phyloP scores from a whole-genome alignment of 2,888 invertebrate species.

The Heliconius hortense region DNA sequence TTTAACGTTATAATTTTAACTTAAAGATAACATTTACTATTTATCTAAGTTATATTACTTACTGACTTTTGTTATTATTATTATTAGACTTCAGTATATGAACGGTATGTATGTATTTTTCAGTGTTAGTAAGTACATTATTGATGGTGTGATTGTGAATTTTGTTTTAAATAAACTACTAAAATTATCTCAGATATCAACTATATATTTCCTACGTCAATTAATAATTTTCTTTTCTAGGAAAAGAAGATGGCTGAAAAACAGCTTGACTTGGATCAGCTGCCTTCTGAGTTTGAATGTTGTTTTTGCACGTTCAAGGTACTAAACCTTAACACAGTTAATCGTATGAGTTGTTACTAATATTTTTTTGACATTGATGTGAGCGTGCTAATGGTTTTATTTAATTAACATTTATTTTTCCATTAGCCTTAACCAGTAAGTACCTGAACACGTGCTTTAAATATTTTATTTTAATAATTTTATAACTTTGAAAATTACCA shows the following conservation, averaged over 20 bases:
- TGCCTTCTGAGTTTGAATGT: slow-evolving; percentile 98
- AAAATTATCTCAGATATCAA: slow-evolving; percentile 26
- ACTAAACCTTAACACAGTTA: slow-evolving; percentile 73
- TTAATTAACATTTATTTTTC: slow-evolving; percentile 48
- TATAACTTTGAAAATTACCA: not conserved
- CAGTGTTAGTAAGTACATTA: slow-evolving; percentile 1
- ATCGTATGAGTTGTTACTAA: slow-evolving; percentile 35
- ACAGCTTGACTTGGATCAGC: slow-evolving; percentile 91
- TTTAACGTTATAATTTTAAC: slow-evolving; percentile 1
- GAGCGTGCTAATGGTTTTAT: slow-evolving; percentile 35
- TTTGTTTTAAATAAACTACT: slow-evolving; percentile 13
- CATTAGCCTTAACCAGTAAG: slow-evolving; percentile 55
- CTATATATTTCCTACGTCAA: slow-evolving; percentile 47
- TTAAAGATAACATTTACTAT: not conserved
- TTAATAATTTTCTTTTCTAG: slow-evolving; percentile 78
- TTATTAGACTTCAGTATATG: slow-evolving; percentile 1
- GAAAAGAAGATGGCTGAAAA: slow-evolving; percentile 87
- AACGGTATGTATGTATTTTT: slow-evolving; percentile 3
- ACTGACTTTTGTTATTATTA: slow-evolving; percentile 1
- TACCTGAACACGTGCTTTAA: slow-evolving; percentile 40
- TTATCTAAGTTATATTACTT: not conserved
- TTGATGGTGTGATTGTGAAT: slow-evolving; percentile 10
- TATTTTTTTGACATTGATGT: slow-evolving; percentile 42
- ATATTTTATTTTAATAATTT: slow-evolving; percentile 23
- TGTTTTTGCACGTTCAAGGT: slow-evolving; percentile 98